These are phyloP conservation scores for Brachymystax lenok DNA, from an alignment of 2,797 vertebrate genomes.

Conservation along the genomic window DNA sequence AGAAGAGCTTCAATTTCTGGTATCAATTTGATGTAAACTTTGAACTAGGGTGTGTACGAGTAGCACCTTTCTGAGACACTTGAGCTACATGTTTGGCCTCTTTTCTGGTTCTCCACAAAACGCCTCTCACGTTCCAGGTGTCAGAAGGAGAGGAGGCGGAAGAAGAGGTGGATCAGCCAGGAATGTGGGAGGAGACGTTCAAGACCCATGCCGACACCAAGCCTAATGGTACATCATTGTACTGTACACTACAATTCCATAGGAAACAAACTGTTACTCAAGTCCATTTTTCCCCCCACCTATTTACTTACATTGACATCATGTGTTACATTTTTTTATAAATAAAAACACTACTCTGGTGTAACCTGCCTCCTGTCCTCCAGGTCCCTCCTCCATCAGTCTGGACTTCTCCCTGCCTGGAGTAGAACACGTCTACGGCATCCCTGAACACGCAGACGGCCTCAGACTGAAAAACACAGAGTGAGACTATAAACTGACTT, in stretches of 20 bases:
- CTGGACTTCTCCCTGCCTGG: slow-evolving; percentile 82
- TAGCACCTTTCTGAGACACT: slow-evolving; percentile 41
- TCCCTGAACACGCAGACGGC: slow-evolving; percentile 80
- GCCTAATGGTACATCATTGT: slow-evolving; percentile 71
- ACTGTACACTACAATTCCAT: slow-evolving; percentile 29
- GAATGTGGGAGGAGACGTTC: slow-evolving; percentile 83
- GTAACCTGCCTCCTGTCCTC: background rate
- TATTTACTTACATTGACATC: too few species aligned
- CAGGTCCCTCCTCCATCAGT: slow-evolving; percentile 80
- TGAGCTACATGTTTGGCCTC: slow-evolving; percentile 17
- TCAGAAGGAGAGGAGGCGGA: slow-evolving; percentile 43
- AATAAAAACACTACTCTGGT: too few species aligned
- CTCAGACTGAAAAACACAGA: slow-evolving; percentile 79
- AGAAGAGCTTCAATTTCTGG: background rate
- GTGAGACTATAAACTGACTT: slow-evolving; percentile 63
- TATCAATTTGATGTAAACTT: background rate
- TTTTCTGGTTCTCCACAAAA: background rate
- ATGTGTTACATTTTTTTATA: too few species aligned
- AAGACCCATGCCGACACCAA: slow-evolving; percentile 83
- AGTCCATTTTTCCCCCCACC: too few species aligned
- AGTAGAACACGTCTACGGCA: slow-evolving; percentile 82
- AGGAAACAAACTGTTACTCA: background rate
- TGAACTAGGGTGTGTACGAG: slow-evolving; percentile 17
- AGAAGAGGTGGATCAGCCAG: slow-evolving; percentile 75
- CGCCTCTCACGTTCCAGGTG: slow-evolving; percentile 8